Conservation (phyloP, 2,113 vertebrate genomes). For the Halcyon senegalensis region DNA sequence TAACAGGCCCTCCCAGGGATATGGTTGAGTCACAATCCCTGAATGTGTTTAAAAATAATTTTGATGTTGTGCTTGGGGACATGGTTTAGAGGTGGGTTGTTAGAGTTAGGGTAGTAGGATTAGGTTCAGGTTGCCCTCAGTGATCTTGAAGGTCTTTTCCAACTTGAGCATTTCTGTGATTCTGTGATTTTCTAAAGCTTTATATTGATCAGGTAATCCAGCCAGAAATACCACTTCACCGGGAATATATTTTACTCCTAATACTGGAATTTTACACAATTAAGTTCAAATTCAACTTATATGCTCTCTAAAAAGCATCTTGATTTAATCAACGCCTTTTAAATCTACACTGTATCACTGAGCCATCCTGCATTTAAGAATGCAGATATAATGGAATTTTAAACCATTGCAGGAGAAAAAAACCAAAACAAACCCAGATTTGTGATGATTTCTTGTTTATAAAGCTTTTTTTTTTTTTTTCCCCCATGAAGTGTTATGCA, state of each 20-base stretch:
- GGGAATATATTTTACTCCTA: background rate
- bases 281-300: background rate
- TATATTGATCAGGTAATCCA: background rate
- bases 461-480: background rate
- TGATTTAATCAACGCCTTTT: background rate
- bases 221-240: background rate
- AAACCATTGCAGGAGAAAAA: fast-evolving
- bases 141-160: too few relatives aligned
- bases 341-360: background rate
- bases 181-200: background rate
- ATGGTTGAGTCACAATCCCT: too few relatives aligned
- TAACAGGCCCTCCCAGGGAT: too few relatives aligned
- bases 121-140: too few relatives aligned
- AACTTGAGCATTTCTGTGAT: too few relatives aligned
- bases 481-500: background rate
- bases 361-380: background rate
- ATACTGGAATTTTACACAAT: background rate
- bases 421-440: background rate
- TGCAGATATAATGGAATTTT: background rate
- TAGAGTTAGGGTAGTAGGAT: too few relatives aligned
- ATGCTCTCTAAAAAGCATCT: background rate
- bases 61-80: too few relatives aligned
- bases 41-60: too few relatives aligned
- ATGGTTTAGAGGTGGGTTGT: too few relatives aligned
- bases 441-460: background rate